Base-by-base conservation (phyloP, 2,888 invertebrate genomes). In the Drosophila longiperda region DNA sequence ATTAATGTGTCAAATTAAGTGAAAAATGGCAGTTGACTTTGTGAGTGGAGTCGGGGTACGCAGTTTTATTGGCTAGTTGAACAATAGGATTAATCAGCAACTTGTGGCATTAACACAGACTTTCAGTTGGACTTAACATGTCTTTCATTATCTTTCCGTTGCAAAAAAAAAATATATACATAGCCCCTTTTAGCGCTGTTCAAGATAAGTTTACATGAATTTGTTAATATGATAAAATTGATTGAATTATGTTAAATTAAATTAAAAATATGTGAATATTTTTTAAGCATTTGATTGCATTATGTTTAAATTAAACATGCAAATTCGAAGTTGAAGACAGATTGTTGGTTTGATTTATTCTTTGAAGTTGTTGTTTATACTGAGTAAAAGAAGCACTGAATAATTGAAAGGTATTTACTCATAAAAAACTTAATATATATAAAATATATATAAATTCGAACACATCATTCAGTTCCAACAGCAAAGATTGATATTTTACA, bases 1-100 rank as follows among this genome's bases (percentile, higher is more conserved):
- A 90, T 87, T 80, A 87, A 90, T 83, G 89, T 76, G 76, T 58
- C 71, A 87, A 83, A 87, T 89, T 87, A 88, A 78, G 87, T 89
- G 90, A 88, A 90, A 90, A 88, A 82, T 73, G 68, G 59, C 57
- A 69, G 60, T 72, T 75, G 53, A 55, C 42, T 62, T 50, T 50
- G 32, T 6, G 8, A 23, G 32, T 2, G 5, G 23, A 4, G 20
- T 45, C 9, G 34, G 5, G 17, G 15, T 32, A 15, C 4, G 17
- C 17, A 32, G 34, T 29, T 34, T 29, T 29, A 12, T 20, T 45
- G 66, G 12, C 40, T 52, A 23, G 34, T 34, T 12, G n/a, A 52
- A 40, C 26, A 63, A 58, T 42, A 69, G 83, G 89, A 85, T 87
- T 87, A 82, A 45, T 66, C 57, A 66, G 65, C 86, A 88, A 87